Base-by-base conservation (phyloP, 2,888 invertebrate species). In the Camptogramma bilineatum region DNA sequence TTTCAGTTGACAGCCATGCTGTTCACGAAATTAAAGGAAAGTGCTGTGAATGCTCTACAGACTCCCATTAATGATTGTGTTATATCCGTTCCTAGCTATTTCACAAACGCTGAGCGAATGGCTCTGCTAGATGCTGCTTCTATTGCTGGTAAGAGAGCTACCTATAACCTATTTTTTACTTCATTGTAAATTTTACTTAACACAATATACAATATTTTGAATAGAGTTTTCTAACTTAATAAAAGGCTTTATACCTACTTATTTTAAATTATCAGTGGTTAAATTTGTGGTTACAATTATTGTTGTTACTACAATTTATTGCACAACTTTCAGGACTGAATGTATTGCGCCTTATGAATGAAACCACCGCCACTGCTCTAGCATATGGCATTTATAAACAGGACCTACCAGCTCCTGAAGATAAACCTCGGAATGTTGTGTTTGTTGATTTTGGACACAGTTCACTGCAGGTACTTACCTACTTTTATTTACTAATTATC, bases 331-430 rank as follows among this genome's bases (percentile, higher is more conserved):
- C 78, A 94, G 95, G 97, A 48, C 94, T 99, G 48, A 99, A 99
- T 93, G 98, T 99, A 46, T 93, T 99, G 58, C 96, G 98, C 69
- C 93, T 99, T 59, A 96, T 99, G 94, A 99, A 99, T 90, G 99
- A 99, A 93, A 98, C 99, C 21, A 98, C 99, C 4, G 98, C 99
- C 9, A 98, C 98, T 48, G 99, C 99, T 28, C 93, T 99, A 55
- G 96, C 98, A 52, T 99, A 99, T 87, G 99, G 99, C 66, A 99
- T 99, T 84, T 99, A 99, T 90, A 99, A 99, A 88, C 98, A 98
- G 87, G 99, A 99, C 87, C 94, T 99, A 72, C 99, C 99, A 10
- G 95, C 95, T 10, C 95, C 95, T 2, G 98, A 98, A 76, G 98
- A 98, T 65, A 97, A 98, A 76, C 96, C 98, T 0, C 95, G 97